Evolutionary conservation across 2,888 invertebrate genomes (phyloP), one percentile per base, ranked within the genome.

Genomic region (Oithona nana): DNA sequence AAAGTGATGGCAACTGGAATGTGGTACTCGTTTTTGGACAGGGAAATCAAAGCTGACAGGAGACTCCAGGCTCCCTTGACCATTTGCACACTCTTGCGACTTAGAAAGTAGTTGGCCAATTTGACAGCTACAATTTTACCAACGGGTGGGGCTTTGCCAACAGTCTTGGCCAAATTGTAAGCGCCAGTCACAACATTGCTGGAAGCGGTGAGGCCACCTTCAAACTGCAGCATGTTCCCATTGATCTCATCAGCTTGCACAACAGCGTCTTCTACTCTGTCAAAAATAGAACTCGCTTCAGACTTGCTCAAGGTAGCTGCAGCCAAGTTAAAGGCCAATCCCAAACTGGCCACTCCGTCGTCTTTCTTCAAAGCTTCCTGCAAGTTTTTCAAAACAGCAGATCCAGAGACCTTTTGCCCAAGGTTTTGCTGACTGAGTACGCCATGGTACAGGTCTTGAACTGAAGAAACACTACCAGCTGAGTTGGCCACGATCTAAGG

Each of bases 211-310:
- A 74, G 66, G 24, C 75, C 75, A 62, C 74, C 74, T 73, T 95
- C 95, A 74, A 92, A 95, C 76, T 94, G 87, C 65, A 90, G 76
- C 68, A 85, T 82, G 69, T 81, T 82, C 13, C 86, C 84, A 74
- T 94, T 88, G 3, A 89, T 84, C 78, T 95, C 94, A 75, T 97
- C 95, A 1, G 94, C 94, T 70, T 94, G 92, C 2, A 88, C 83
- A 64, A 95, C 77, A n/a, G 88, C 84, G 71, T 93, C 90, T 74
- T 93, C 92, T 28, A 93, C 83, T 61, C 87, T 82, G 64, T 86
- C 82, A 52, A 81, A 79, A 52, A 79, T 78, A 70, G 81, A 81
- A 56, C 76, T 78, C 20, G 83, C 83, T 39, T 39, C 39, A 64
- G 82, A 81, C 71, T 78, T 80, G 66, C 48, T 20, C 8, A 39